phyloP scores from a whole-genome alignment of 2,113 vertebrate species.

The Castor canadensis region DNA sequence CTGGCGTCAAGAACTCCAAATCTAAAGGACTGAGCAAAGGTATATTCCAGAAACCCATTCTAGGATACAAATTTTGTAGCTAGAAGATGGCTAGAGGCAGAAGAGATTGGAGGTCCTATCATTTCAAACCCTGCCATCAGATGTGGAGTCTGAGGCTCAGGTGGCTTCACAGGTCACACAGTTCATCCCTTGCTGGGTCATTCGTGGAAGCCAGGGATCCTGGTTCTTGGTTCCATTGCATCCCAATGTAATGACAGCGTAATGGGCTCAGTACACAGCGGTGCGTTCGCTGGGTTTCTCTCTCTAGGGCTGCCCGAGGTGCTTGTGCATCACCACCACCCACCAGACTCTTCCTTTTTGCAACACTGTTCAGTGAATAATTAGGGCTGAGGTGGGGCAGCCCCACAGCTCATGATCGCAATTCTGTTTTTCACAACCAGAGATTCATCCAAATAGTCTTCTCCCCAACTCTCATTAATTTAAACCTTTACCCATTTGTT shows the following conservation, averaged over 20 bases:
- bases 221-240: not conserved
- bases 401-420: too few species aligned
- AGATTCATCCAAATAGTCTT: not conserved
- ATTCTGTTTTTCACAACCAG: not conserved
- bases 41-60: too few species aligned
- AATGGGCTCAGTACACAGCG: not conserved
- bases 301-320: not conserved
- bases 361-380: not conserved
- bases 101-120: not conserved
- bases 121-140: not conserved
- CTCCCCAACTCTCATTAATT: not conserved
- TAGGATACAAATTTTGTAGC: not conserved
- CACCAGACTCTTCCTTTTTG: not conserved
- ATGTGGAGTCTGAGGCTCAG: not conserved
- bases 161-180: too few species aligned
- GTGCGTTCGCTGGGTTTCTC: not conserved
- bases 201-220: not conserved
- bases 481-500: not conserved
- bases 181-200: not conserved
- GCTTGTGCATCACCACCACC: not conserved
- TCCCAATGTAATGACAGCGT: fast-evolving
- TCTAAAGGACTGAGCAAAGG: not conserved
- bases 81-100: not conserved
- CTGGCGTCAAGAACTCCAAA: not conserved
- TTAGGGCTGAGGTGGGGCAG: not conserved